A percentile compares a stretch with the other conserved stretches of the same genome.
These are phyloP conservation scores for Mormyrops boulengeri DNA, from an alignment of 2,797 vertebrate genomes.

Conservation along the genomic window DNA sequence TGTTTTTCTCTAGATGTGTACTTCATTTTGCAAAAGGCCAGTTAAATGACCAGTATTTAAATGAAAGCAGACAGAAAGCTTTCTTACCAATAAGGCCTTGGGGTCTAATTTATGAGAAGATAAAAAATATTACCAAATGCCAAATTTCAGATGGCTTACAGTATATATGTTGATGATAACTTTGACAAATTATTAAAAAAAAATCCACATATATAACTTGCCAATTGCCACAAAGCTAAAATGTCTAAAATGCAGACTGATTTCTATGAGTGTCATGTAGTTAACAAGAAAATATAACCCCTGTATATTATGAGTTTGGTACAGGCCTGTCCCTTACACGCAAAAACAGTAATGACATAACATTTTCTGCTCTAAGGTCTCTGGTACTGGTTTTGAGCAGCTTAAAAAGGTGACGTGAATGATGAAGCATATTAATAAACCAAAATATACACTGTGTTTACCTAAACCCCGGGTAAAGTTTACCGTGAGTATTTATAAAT, in stretches of 20 bases:
- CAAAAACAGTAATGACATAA: neutral
- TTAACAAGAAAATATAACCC: neutral
- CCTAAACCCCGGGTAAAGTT: neutral
- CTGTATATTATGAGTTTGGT: neutral
- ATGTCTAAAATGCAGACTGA: neutral
- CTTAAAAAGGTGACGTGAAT: neutral
- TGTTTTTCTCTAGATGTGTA: neutral
- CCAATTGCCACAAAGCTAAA: neutral
- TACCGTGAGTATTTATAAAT: neutral
- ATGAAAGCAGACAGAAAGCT: neutral
- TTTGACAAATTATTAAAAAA: neutral
- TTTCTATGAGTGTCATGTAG: neutral
- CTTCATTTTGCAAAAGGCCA: neutral
- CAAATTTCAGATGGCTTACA: neutral
- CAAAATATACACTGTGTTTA: neutral
- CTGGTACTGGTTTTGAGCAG: neutral
- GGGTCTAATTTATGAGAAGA: neutral
- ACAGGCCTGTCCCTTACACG: neutral
- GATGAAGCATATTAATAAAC: neutral
- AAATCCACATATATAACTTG: neutral
- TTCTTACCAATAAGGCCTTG: neutral
- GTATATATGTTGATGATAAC: neutral
- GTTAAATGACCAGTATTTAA: neutral
- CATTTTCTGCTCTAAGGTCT: neutral
- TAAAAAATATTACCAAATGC: neutral